Percentiles rank a stretch among this genome's conserved stretches.
These are phyloP conservation scores for Hypolimnas misippus DNA, from an alignment of 2,888 invertebrate species.

Conservation along the genomic window DNA sequence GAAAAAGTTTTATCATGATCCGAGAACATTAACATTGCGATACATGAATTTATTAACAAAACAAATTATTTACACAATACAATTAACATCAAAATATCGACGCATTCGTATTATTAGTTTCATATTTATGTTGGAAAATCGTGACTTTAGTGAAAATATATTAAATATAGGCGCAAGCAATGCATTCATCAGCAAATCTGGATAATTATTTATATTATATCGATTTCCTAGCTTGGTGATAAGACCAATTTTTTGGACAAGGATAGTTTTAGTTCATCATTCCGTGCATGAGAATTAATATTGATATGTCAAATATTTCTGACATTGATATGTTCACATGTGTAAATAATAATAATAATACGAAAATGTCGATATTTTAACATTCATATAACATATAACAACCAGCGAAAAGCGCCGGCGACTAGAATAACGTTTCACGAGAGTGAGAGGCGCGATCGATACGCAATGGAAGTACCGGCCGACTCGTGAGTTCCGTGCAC, in stretches of 20 bases:
- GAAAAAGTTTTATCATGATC: slow-evolving; percentile 57
- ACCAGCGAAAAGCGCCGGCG: slow-evolving; percentile 55
- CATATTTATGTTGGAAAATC: slow-evolving; percentile 7
- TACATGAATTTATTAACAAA: slow-evolving; percentile 79
- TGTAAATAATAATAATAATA: slow-evolving; percentile 33
- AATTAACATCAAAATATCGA: slow-evolving; percentile 73
- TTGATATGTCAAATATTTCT: slow-evolving; percentile 68
- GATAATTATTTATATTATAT: slow-evolving; percentile 1
- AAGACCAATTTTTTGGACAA: not conserved
- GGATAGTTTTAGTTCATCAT: not conserved
- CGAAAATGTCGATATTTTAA: slow-evolving; percentile 71
- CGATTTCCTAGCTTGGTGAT: slow-evolving; percentile 22
- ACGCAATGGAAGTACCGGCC: slow-evolving; percentile 65
- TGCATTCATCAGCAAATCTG: not conserved
- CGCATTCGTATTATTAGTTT: slow-evolving; percentile 40
- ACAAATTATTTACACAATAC: slow-evolving; percentile 72
- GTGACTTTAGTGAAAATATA: slow-evolving; percentile 16
- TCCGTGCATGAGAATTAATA: slow-evolving; percentile 39
- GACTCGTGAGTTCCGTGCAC: slow-evolving; percentile 72
- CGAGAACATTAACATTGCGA: slow-evolving; percentile 76
- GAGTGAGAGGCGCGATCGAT: slow-evolving; percentile 85
- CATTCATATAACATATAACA: slow-evolving; percentile 62
- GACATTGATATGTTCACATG: slow-evolving; percentile 64
- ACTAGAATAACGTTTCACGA: slow-evolving; percentile 92
- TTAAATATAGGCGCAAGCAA: slow-evolving; percentile 4